A percentile compares a stretch with the other conserved stretches of the same genome.
Evolutionary conservation across 1,140 invertebrate genomes (phyloP).

Genomic region (Caenorhabditis remanei): DNA sequence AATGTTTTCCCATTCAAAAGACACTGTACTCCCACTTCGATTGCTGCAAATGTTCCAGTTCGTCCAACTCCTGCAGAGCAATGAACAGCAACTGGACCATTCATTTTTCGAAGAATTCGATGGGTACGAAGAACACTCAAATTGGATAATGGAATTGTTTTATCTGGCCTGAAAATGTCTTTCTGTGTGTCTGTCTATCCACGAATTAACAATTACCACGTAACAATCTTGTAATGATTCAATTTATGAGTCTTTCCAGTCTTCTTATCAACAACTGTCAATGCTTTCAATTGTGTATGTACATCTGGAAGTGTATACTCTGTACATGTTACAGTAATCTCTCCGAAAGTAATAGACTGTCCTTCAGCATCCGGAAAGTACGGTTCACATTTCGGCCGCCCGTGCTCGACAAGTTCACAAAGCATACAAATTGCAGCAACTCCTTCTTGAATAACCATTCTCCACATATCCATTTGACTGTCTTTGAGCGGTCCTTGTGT

Average conservation of each 20-base stretch:
- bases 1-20: slow-evolving; percentile 15
- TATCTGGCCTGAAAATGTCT: slow-evolving; percentile 2
- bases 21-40: slow-evolving; percentile 22
- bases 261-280: slow-evolving; percentile 31
- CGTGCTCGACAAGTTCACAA: slow-evolving; percentile 18
- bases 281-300: slow-evolving; percentile 12
- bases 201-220: neutral
- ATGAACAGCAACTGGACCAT: slow-evolving; percentile 9
- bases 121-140: neutral
- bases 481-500: slow-evolving; percentile 24
- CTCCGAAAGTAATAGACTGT: neutral
- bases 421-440: slow-evolving; percentile 47
- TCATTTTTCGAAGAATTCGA: neutral
- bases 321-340: slow-evolving; percentile 19
- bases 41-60: slow-evolving; percentile 32
- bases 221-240: slow-evolving; percentile 35
- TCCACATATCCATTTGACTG: slow-evolving; percentile 12
- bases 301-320: neutral
- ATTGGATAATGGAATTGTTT: slow-evolving; percentile 1
- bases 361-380: slow-evolving; percentile 28
- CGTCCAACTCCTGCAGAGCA: slow-evolving; percentile 16
- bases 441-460: slow-evolving; percentile 37
- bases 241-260: slow-evolving; percentile 19
- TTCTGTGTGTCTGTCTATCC: neutral
- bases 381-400: slow-evolving; percentile 11